Evolutionary conservation across 2,797 vertebrate species (phyloP), one percentile per base, ranked within the genome.

Genomic region (Onychomys arenicola): DNA sequence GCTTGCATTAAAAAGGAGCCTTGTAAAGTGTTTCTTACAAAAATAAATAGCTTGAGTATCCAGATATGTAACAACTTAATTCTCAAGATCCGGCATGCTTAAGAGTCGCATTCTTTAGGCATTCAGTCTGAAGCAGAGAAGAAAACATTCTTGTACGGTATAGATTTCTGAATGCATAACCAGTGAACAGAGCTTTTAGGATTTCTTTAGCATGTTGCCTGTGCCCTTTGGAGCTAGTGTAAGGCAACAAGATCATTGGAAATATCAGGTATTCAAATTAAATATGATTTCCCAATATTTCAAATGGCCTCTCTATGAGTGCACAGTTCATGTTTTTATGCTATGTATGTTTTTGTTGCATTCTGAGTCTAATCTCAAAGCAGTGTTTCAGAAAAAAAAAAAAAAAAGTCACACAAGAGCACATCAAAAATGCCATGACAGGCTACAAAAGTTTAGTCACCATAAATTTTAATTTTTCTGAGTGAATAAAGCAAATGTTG

Each of bases 1-100:
- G 1, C 97, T 95, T 96, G 97, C 81, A 95, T 98, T 97, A 97
- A 97, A 97, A 98, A 97, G 57, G 55, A 96, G 73, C 91, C 91
- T 97, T 98, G 92, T 97, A 98, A 98, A 98, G 97, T 77, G 98
- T 97, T 98, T 97, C 61, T 95, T 98, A 98, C 97, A 97, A 98
- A 98, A 98, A 98, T 98, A 98, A 98, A 98, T 96, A 97, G 55
- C 29, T 1, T 78, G 91, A 97, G 97, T 97, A 97, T 97, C 94
- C 95, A 98, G 82, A 96, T 97, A 91, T 91, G 95, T 96, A 98
- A 89, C 97, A 96, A 89, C 80, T 95, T 97, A 96, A 97, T 97
- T 96, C 94, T 96, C 94, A 96, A 96, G 95, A 95, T 96, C 93
- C 21, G 5, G 89, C 32, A 27, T 90, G 95, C 90, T 95, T 97